A percentile compares a stretch with the other conserved stretches of the same genome.
Conservation (phyloP, 2,888 invertebrate genomes). For the Hedya salicella region DNA sequence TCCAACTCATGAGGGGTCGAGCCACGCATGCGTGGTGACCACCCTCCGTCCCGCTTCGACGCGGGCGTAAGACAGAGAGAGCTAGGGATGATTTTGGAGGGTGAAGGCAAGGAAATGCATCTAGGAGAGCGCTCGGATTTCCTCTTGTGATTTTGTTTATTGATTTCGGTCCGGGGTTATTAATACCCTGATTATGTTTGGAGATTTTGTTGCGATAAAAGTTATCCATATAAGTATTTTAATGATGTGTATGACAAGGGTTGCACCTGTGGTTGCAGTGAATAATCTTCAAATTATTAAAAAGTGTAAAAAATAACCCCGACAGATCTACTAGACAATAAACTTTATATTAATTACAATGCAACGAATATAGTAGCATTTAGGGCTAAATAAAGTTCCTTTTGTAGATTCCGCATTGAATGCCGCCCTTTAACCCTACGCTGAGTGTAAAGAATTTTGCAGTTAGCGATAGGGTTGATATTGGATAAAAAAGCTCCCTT, state of each 20-base stretch:
- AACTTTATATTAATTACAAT: neutral
- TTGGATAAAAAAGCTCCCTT: no score
- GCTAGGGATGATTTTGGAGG: constrained; percentile 82
- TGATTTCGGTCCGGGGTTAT: constrained; percentile 77
- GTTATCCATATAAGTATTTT: constrained; percentile 4
- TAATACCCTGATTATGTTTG: constrained; percentile 74
- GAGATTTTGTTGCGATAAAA: constrained; percentile 72
- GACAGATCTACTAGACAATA: neutral
- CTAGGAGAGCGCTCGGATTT: constrained; percentile 83
- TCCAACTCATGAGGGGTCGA: constrained; percentile 78
- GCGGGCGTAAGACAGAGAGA: constrained; percentile 57
- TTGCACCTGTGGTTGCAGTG: constrained; percentile 5
- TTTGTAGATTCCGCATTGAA: no score
- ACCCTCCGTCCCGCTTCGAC: constrained; percentile 63
- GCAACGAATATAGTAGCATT: neutral
- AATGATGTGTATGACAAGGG: neutral
- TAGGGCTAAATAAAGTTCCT: neutral
- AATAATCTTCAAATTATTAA: neutral
- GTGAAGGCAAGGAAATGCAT: constrained; percentile 85
- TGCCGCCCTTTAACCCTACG: no score
- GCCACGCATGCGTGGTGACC: constrained; percentile 73
- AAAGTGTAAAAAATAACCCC: neutral
- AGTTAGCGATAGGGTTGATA: no score
- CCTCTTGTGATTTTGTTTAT: constrained; percentile 84
- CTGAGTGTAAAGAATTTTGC: no score